Evolutionary conservation across 2,888 invertebrate genomes (phyloP).

Genomic region (Sisyra nigra): DNA sequence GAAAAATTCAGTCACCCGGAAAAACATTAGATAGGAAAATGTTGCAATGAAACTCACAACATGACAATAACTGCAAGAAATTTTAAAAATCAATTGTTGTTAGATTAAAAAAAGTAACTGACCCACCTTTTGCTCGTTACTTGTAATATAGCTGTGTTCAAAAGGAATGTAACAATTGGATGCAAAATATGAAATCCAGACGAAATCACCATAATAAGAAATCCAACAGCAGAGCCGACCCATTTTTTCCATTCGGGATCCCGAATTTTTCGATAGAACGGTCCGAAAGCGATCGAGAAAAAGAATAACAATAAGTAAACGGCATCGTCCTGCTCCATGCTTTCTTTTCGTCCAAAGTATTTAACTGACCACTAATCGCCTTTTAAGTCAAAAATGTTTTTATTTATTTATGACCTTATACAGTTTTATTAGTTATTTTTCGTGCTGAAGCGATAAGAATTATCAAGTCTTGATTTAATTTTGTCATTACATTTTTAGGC

Average conservation of each 20-base stretch:
- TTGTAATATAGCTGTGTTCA: conserved; percentile 44
- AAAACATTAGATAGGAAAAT: conserved; percentile 80
- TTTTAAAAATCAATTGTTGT: conserved; percentile 9
- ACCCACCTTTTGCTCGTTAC: conserved; percentile 36
- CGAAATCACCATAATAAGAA: conserved; percentile 36
- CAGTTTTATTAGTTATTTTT: no score
- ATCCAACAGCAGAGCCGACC: conserved; percentile 41
- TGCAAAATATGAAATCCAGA: conserved; percentile 44
- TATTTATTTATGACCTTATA: no score
- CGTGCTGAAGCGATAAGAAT: no score
- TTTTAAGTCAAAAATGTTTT: no score
- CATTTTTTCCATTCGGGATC: conserved; percentile 34
- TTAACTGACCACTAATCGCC: no score
- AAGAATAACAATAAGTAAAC: conserved; percentile 53
- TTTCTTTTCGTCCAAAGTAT: conserved; percentile 8
- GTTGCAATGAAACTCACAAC: conserved; percentile 60
- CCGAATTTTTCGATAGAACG: conserved; percentile 40
- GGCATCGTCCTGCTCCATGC: conserved; percentile 56
- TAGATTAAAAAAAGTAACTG: not conserved
- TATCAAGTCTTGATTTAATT: no score
- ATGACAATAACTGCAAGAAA: conserved; percentile 55
- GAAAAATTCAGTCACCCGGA: conserved; percentile 63
- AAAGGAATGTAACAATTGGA: conserved; percentile 36
- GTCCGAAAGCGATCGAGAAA: conserved; percentile 51
- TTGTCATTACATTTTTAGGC: no score